phyloP scores from a whole-genome alignment of 2,113 vertebrate genomes.

The Delphinus delphis region DNA sequence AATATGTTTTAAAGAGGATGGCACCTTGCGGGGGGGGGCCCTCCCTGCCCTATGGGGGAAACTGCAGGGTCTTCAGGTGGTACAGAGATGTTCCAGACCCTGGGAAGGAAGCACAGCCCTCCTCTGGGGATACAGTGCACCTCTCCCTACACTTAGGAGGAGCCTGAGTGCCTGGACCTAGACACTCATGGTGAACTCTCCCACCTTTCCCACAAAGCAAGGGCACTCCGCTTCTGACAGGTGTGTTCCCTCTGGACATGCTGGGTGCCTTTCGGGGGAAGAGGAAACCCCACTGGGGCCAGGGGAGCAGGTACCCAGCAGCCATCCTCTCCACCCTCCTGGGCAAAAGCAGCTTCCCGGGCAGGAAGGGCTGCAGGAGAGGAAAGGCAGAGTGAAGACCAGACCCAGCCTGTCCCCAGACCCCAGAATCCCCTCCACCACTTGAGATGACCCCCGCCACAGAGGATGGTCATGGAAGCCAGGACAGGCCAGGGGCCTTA shows the following conservation, averaged over 20 bases:
- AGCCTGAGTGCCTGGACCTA: not conserved
- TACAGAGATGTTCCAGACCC: not conserved
- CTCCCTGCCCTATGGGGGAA: not conserved
- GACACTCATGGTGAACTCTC: not conserved
- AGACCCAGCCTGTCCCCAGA: not conserved
- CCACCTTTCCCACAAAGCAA: not conserved
- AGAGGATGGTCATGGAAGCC: not conserved
- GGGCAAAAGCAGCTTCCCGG: not conserved
- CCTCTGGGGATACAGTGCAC: too few relatives aligned
- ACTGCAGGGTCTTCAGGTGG: not conserved
- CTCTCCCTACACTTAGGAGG: not conserved
- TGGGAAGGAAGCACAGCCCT: not conserved
- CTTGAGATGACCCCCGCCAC: too few relatives aligned
- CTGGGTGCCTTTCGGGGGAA: rapidly evolving
- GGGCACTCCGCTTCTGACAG: not conserved
- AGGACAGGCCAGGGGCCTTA: not conserved
- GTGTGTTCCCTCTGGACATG: not conserved
- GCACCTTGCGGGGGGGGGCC: too few relatives aligned
- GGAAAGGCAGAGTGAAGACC: not conserved
- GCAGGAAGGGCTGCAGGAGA: not conserved
- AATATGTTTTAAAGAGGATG: too few relatives aligned
- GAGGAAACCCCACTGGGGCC: not conserved
- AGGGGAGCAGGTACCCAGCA: not conserved
- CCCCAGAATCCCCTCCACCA: not conserved
- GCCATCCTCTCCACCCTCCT: not conserved